Evolutionary conservation across 2,888 invertebrate genomes (phyloP).

Genomic region (Trachelus iudaicus): DNA sequence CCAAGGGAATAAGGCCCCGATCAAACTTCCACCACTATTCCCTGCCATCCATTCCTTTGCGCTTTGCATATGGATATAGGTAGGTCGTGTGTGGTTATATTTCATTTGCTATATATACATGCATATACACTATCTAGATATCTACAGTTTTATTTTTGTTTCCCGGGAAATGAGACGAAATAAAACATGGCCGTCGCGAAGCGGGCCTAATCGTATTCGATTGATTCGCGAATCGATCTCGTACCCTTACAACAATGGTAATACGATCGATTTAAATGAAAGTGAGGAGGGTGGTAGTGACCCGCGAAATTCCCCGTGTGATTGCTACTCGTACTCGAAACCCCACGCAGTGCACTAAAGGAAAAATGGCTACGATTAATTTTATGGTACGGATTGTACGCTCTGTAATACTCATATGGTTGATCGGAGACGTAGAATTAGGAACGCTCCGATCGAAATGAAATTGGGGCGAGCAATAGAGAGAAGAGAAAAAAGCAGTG

Average conservation of each 20-base stretch:
- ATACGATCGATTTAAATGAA: not conserved
- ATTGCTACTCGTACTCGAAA: conserved; percentile 31
- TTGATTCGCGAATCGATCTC: conserved; percentile 16
- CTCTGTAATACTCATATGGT: not conserved
- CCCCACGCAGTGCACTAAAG: conserved; percentile 14
- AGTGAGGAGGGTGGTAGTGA: conserved; percentile 20
- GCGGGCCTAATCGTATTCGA: not conserved
- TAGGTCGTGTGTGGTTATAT: not conserved
- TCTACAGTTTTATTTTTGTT: not conserved
- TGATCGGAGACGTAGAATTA: not conserved
- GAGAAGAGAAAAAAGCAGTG: not conserved
- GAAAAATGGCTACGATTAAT: conserved; percentile 13
- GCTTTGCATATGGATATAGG: not conserved
- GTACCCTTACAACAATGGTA: not conserved
- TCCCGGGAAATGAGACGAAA: not conserved
- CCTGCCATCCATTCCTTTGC: not conserved
- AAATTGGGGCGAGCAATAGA: not conserved
- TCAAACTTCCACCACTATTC: not conserved
- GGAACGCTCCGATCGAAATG: not conserved
- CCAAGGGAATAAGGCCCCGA: not conserved
- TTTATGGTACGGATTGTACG: not conserved
- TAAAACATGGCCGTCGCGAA: not conserved
- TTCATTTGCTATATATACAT: not conserved
- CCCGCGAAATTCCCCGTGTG: conserved; percentile 42
- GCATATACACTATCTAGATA: not conserved